Evolutionary conservation across 2,113 vertebrate genomes (phyloP), one percentile per base, ranked within the genome.

Genomic region (Pollachius pollachius): DNA sequence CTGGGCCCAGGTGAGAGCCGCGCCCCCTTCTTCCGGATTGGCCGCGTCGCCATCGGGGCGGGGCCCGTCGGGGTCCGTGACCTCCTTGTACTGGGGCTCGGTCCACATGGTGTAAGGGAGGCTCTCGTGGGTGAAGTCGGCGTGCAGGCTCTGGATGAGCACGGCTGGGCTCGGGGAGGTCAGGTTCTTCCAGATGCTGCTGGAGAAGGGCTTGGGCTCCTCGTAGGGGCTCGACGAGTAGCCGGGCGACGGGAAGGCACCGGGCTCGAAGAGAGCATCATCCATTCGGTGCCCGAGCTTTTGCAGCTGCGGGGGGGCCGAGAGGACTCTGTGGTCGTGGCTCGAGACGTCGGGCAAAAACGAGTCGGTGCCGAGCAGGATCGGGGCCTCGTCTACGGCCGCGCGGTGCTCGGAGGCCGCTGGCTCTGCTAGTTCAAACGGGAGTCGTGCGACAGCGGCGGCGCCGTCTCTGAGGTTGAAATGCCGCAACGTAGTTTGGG

Each of bases 111-210:
- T 84, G 70, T 87, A 89, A 21, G 82, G 74, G 5, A 87, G 73
- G 3, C 86, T 67, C 69, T 90, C 85, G 0, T 90, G 87, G 64
- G 79, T 79, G 64, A 87, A 88, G 77, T 88, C 86, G 13, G 54
- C 76, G 52, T 82, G 70, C 59, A 88, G 75, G 78, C 80, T 90
- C 73, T 91, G 87, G 66, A 74, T 89, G 56, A 90, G 84, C 2
- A 89, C 86, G 8, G 90, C 84, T 13, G 89, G 80, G 71, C 82
- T 81, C 73, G 85, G 91, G 66, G 88, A 87, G 68, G 57, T 87
- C 19, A 93, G 73, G 81, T 89, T 91, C 73, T 85, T 89, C 92
- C 92, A 93, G 72, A 91, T 90, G 65, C 84, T 86, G 41, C 81
- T 84, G 21, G 88, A 73, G 61, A 89, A 87, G 6, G 86, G 78